Base-by-base conservation (phyloP, 2,113 vertebrate genomes). In the Rhinopomastus cyanomelas region DNA sequence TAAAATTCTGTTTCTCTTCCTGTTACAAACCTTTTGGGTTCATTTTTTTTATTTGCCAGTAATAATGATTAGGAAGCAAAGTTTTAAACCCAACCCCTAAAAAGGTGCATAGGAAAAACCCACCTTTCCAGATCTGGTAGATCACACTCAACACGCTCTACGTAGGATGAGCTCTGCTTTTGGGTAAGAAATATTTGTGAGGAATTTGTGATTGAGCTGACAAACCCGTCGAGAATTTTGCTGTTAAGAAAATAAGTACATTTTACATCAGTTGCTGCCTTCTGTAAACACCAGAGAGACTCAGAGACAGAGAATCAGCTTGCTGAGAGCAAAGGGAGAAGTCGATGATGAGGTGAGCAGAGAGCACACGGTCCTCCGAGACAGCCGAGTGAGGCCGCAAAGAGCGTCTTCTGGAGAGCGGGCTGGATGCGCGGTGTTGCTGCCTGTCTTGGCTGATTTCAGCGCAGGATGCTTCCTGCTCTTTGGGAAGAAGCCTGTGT, bases 271-370 rank as follows among this genome's bases (percentile, higher is more conserved):
- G 68, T 91, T 85, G 16, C 61, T 89, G 75, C 75, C 60, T 85
- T 71, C 75, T 67, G 48, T 85, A 87, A 92, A 76, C 46, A 78
- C 36, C 7, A 0, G 4, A 65, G 85, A 66, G 72, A 82, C 56
- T 79, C 29, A 3, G 37, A 12, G 69, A 23, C 13, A n/a, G 64
- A 32, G 76, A 80, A 74, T 44, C 6, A 3, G 27, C 79, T 22
- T 44, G 62, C 89, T 88, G 91, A 93, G 74, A 85, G 81, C 48
- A 73, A 81, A 88, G 73, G 72, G 46, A 67, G 68, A 81, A 81
- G 91, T 88, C 88, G 34, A n/a, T 94, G 72, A 27, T 48, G 60
- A 53, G 57, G 39, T 86, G 74, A 87, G 57, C 69, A 74, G 52
- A 25, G 64, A 85, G 59, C 36, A 86, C 75, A 37, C 37, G 61